Evolutionary conservation across 2,888 invertebrate genomes (phyloP).

Genomic region (Sthenelais limicola): DNA sequence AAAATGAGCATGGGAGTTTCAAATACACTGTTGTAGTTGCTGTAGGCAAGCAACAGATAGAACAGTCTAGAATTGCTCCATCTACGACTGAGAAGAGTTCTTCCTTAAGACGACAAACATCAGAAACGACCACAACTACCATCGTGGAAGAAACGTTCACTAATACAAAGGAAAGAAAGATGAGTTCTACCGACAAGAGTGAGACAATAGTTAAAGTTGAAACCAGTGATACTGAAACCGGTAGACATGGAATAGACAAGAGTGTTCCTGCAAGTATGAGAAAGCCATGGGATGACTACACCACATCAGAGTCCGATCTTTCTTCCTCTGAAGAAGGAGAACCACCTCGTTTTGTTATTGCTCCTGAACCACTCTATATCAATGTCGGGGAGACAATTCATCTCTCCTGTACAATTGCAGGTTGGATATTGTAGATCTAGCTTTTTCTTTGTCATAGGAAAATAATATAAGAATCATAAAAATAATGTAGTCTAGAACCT

Average conservation of each 20-base stretch:
- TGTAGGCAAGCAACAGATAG: not conserved
- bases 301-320: slow-evolving; percentile 7
- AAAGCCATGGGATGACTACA: slow-evolving; percentile 12
- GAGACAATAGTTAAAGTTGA: too few relatives aligned
- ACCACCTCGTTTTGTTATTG: slow-evolving; percentile 2
- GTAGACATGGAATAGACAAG: too few relatives aligned
- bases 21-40: slow-evolving; percentile 19
- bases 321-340: not conserved
- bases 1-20: slow-evolving; percentile 15
- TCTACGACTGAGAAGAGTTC: not conserved
- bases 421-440: slow-evolving; percentile 14
- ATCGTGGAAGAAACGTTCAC: too few relatives aligned
- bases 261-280: too few relatives aligned
- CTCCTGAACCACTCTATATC: slow-evolving; percentile 41
- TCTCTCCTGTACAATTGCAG: slow-evolving; percentile 38
- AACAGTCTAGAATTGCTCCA: not conserved
- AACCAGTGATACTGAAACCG: too few relatives aligned
- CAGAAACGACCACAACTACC: not conserved
- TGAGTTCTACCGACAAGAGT: too few relatives aligned
- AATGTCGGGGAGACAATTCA: slow-evolving; percentile 44
- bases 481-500: too few relatives aligned
- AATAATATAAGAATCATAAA: too few relatives aligned
- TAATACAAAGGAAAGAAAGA: too few relatives aligned
- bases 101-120: not conserved
- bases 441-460: too few relatives aligned